These are phyloP conservation scores for Dipodomys spectabilis DNA, from an alignment of 2,113 vertebrate genomes.

Conservation along the genomic window DNA sequence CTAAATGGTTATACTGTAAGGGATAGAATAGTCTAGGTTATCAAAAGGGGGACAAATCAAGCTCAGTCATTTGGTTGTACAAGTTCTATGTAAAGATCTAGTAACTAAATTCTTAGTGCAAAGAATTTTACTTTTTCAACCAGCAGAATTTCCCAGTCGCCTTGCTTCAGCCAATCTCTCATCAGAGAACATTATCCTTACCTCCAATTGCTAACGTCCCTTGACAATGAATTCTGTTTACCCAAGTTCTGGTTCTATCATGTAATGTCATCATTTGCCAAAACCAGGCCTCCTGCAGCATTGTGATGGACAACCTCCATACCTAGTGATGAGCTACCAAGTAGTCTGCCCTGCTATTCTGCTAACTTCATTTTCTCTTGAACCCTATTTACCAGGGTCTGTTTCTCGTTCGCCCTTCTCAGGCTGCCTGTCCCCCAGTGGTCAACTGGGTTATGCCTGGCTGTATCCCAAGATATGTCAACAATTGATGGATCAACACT, in stretches of 20 bases:
- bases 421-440: not conserved
- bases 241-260: not conserved
- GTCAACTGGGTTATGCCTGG: constrained; percentile 52
- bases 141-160: not conserved
- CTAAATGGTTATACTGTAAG: too few relatives aligned
- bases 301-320: not conserved
- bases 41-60: too few relatives aligned
- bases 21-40: too few relatives aligned
- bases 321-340: not conserved
- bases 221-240: not conserved
- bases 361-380: not conserved
- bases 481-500: constrained; percentile 56
- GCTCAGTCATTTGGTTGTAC: not conserved
- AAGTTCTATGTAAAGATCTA: not conserved
- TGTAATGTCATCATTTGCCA: not conserved
- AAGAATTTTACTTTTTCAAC: not conserved
- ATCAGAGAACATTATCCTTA: not conserved
- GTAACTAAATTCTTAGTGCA: not conserved
- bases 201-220: not conserved
- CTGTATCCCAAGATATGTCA: constrained; percentile 64
- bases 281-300: not conserved
- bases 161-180: not conserved
- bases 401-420: not conserved
- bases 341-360: not conserved
- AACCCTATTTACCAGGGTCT: not conserved